Evolutionary conservation across 37 sponge, comb jelly and placozoan species (phyloP), one percentile per base, ranked within the genome.

Genomic region (Geodia barretti): DNA sequence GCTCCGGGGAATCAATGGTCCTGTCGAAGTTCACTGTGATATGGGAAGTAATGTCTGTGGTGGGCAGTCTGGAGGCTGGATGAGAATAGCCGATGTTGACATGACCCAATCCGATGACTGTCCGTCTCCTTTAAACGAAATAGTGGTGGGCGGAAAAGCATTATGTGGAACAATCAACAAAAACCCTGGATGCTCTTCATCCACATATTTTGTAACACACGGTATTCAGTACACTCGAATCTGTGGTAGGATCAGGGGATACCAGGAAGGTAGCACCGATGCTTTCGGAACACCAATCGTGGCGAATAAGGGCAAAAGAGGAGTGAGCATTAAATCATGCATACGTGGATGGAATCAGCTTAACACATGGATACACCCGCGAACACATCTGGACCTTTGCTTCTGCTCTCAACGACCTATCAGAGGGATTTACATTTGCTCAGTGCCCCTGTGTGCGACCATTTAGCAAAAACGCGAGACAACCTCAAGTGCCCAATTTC

Each of bases 171-270:
- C 31, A 47, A 24, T 63, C 37, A 41, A 7, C 1, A 23, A 19
- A 2, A 71, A 14, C 26, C 3, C 32, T 29, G 60, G 39, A 4
- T 79, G 86, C 37, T 90, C 76, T 61, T 75, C 77, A 60, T 40
- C 72, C 33, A 72, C 38, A 23, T 39, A 28, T 24, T 82, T 64
- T 54, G 5, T 38, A 4, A 43, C 64, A 28, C 3, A 68, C 63
- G 74, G 80, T 25, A 47, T 79, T 21, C 39, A 39, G 41, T 90
- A 81, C 76, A 68, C 77, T 28, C 42, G 81, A 19, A 78, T 90
- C 1, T 90, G 86, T 76, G 90, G 90, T 42, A 60, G 73, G 61
- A 71, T 83, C 38, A 60, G 32, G 68, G 90, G 81, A 7, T 90
- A 84, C 71, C 81, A 85, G 39, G 33, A 41, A 34, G 33, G 32